Conservation (phyloP, 2,113 vertebrate species). For the Plecturocebus donacophilus region DNA sequence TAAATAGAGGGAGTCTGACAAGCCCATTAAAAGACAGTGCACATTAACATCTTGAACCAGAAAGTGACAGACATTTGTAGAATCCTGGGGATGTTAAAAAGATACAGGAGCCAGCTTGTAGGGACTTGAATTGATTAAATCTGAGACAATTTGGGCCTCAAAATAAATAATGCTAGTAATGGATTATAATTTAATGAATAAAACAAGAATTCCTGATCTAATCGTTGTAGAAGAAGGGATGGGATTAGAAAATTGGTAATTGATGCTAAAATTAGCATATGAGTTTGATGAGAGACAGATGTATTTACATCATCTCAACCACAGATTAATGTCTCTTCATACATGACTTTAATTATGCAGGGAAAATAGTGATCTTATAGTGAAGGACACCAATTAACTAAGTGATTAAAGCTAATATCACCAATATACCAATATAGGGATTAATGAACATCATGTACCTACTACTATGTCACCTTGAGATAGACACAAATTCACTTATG, state of each 20-base stretch:
- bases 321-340: slow-evolving; percentile 2
- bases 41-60: not conserved
- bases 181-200: slow-evolving; percentile 2
- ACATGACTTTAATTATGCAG: slow-evolving; percentile 10
- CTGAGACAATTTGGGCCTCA: not conserved
- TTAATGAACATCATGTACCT: not conserved
- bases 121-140: not conserved
- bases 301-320: not conserved
- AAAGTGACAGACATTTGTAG: not conserved
- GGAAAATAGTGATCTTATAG: slow-evolving; percentile 6
- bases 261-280: slow-evolving; percentile 29
- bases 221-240: not conserved
- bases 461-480: not conserved
- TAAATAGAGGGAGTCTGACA: not conserved
- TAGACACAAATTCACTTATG: not conserved
- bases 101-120: not conserved
- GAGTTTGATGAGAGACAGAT: not conserved
- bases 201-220: not conserved
- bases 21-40: not conserved
- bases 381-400: not conserved
- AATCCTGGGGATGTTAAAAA: not conserved
- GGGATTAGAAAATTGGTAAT: not conserved
- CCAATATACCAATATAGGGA: not conserved
- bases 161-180: slow-evolving; percentile 20
- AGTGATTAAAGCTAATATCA: slow-evolving; percentile 27